Evolutionary conservation across 2,888 invertebrate species (phyloP), one percentile per base, ranked within the genome.

Genomic region (Camponotus fellah): DNA sequence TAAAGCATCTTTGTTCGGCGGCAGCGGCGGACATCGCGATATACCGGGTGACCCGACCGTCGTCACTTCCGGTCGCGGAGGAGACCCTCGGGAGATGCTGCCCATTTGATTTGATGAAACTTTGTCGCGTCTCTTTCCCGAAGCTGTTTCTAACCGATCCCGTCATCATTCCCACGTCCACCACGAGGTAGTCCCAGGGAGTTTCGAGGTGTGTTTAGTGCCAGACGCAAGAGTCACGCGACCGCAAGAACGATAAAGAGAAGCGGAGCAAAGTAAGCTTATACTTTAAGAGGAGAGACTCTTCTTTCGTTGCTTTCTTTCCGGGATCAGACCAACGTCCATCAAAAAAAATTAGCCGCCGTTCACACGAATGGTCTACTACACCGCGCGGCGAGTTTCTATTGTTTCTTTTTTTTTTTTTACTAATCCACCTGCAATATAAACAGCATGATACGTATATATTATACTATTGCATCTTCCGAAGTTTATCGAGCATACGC

Each of bases 41-140:
- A 85, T 82, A 87, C 83, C 82, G 76, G 89, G 87, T 82, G 91
- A 88, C 64, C 83, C 89, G 91, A 86, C 84, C 85, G 86, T 87
- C 89, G 88, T 90, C 83, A 91, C 87, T 90, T 92, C 89, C 89
- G 91, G 88, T 90, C 89, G 87, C 90, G 90, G 88, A 88, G 85
- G 82, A 92, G 86, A 92, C 89, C 85, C 89, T 92, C 90, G 92
- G 90, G 92, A 92, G 92, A 93, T 92, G 93, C 93, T 93, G 91
- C 91, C 93, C 93, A 93, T 93, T 93, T 93, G 91, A 93, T 92
- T 93, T 93, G 93, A 93, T 93, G 93, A 93, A 93, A 93, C 92
- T 92, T 92, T 87, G 74, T 89, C 88, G 88, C 88, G 79, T 88
- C 85, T 89, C 84, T 89, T 85, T 85, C 86, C 80, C 88, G 69